Evolutionary conservation across 2,888 invertebrate genomes (phyloP), one percentile per base, ranked within the genome.

Genomic region (Sialis lutaria): DNA sequence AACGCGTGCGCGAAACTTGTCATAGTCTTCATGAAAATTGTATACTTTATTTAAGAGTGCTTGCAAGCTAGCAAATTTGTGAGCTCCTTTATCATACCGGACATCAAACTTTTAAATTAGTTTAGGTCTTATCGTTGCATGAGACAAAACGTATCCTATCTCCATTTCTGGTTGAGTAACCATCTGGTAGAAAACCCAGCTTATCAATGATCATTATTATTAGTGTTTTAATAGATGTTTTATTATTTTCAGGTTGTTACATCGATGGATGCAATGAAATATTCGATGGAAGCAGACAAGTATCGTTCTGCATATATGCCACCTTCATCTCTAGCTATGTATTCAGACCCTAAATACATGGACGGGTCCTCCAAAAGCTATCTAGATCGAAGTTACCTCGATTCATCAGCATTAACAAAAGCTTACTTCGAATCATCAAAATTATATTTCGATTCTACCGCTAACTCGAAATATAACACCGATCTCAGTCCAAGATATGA

Each of bases 251-350:
- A 82, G 82, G 77, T 82, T 50, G 79, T 78, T 6, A 77, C 78
- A 44, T 73, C 82, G 51, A 82, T 83, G 81, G 83, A 83, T 58
- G 75, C 76, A 10, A 82, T 82, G 79, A 82, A 82, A 58, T 82
- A 83, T 60, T 79, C 82, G 7, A 75, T 82, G 67, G 82, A 82
- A 54, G 79, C 80, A 0, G 83, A 83, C 56, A 83, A 83, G 56
- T 83, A 83, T 62, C 72, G 83, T 46, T 76, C 78, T 22, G 69
- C 75, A 0, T 83, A 82, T 65, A 77, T 74, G 68, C 73, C 74
- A 2, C 73, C 74, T 2, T 70, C 72, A 39, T 70, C 71, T n/a
- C 60, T 73, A n/a, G 69, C 74, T 49, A 81, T 82, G 81, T 82
- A 82, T 58, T 74, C 79, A 0, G 82, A 82, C 54, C 78, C 81